phyloP scores from a whole-genome alignment of 2,797 vertebrate species.

The Sebastes reedi region DNA sequence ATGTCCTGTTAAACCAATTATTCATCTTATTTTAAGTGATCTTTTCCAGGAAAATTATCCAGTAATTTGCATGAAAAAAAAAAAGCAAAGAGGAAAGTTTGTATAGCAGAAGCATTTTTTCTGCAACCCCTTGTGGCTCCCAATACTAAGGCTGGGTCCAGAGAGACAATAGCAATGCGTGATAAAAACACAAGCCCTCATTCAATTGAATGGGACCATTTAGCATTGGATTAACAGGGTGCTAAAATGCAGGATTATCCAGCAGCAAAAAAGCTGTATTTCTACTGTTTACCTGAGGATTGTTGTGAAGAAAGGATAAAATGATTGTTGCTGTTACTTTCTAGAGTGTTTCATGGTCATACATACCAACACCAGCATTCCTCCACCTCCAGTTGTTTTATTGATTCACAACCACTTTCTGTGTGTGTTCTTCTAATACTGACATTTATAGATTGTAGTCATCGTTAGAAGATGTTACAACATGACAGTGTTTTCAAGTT shows the following conservation, averaged over 20 bases:
- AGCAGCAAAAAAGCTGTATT: not conserved
- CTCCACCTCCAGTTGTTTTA: not conserved
- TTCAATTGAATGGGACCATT: not conserved
- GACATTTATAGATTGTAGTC: not conserved
- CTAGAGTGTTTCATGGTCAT: not conserved
- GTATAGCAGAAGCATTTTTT: not conserved
- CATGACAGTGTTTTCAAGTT: not conserved
- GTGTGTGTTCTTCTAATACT: no score
- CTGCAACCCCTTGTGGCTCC: not conserved
- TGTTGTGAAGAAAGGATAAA: not conserved
- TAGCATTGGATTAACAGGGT: fast-evolving
- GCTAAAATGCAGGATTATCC: not conserved
- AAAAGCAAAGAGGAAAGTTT: not conserved
- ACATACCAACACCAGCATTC: not conserved
- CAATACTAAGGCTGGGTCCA: not conserved
- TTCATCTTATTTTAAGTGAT: not conserved
- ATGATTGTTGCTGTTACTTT: not conserved
- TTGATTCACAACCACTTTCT: not conserved
- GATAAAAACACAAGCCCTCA: not conserved
- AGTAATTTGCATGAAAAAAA: not conserved
- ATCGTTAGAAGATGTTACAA: not conserved
- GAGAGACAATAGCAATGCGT: not conserved
- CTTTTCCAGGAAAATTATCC: not conserved
- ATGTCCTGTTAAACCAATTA: not conserved
- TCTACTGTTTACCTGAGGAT: not conserved